phyloP scores from a whole-genome alignment of 2,797 vertebrate genomes.

The Mormyrops boulengeri region DNA sequence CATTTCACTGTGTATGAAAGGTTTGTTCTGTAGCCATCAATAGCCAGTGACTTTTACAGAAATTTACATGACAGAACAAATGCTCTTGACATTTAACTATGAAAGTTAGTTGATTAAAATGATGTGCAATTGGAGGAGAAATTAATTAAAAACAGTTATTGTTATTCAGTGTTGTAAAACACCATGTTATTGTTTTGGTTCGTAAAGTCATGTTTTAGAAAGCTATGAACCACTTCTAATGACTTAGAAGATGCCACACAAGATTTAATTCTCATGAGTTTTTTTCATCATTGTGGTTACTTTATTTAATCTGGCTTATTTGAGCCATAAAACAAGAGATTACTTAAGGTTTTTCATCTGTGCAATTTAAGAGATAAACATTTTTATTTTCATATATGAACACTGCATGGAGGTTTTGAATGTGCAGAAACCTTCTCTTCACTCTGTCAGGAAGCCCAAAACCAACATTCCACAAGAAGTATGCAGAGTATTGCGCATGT shows the following conservation, averaged over 20 bases:
- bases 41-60: not conserved
- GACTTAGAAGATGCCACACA: not conserved
- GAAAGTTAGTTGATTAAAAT: not conserved
- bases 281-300: not conserved
- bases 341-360: not conserved
- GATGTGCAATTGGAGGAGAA: not conserved
- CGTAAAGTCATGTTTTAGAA: not conserved
- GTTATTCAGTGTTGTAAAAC: not conserved
- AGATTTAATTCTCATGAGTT: not conserved
- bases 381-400: not conserved
- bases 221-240: not conserved
- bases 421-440: not conserved
- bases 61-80: not conserved
- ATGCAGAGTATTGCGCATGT: not conserved
- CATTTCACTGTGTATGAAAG: not conserved
- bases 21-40: not conserved
- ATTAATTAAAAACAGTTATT: not conserved
- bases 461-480: constrained; percentile 11
- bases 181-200: not conserved
- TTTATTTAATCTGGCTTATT: not conserved
- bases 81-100: not conserved
- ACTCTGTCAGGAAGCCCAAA: not conserved
- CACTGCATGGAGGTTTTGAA: not conserved
- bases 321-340: not conserved
- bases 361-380: not conserved